Percentiles rank a stretch among this genome's conserved stretches.
phyloP scores from a whole-genome alignment of 1,140 invertebrate genomes.

The Drosophila ironensis region DNA sequence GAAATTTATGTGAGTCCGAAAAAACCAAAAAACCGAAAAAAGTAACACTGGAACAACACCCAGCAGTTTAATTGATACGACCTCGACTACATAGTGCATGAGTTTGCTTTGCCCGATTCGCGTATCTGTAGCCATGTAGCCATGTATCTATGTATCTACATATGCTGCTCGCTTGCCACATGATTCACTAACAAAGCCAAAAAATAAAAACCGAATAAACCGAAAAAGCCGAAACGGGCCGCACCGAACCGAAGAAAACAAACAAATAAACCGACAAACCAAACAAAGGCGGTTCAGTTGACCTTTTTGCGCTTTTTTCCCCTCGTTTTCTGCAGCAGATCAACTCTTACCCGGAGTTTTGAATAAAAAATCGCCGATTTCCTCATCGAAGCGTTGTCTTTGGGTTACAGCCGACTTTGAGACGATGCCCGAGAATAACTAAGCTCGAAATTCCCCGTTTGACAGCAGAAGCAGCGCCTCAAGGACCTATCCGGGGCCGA shows the following conservation, averaged over 20 bases:
- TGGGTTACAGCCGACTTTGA: no score
- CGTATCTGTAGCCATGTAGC: slow-evolving; percentile 5
- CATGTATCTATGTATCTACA: slow-evolving; percentile 7
- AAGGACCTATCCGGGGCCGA: no score
- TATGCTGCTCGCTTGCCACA: slow-evolving; percentile 5
- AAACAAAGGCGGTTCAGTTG: slow-evolving; percentile 57
- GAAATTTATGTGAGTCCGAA: slow-evolving; percentile 27
- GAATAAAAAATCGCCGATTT: no score
- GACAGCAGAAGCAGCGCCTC: no score
- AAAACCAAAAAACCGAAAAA: slow-evolving; percentile 11
- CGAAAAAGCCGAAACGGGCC: not conserved
- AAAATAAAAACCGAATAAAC: slow-evolving; percentile 14
- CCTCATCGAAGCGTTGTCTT: no score
- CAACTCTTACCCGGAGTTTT: no score
- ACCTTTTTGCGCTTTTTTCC: slow-evolving; percentile 39
- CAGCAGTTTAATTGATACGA: slow-evolving; percentile 57
- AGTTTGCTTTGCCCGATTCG: slow-evolving; percentile 30
- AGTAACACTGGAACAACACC: slow-evolving; percentile 1
- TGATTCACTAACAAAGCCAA: slow-evolving; percentile 31
- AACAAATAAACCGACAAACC: slow-evolving; percentile 30
- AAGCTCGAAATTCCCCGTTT: no score
- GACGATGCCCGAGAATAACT: no score
- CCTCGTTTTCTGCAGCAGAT: no score
- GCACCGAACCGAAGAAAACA: slow-evolving; percentile 17
- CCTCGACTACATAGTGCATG: slow-evolving; percentile 48